A percentile compares a stretch with the other conserved stretches of the same genome.
Evolutionary conservation across 2,797 vertebrate species (phyloP).

Genomic region (Enteromius fasciolatus): DNA sequence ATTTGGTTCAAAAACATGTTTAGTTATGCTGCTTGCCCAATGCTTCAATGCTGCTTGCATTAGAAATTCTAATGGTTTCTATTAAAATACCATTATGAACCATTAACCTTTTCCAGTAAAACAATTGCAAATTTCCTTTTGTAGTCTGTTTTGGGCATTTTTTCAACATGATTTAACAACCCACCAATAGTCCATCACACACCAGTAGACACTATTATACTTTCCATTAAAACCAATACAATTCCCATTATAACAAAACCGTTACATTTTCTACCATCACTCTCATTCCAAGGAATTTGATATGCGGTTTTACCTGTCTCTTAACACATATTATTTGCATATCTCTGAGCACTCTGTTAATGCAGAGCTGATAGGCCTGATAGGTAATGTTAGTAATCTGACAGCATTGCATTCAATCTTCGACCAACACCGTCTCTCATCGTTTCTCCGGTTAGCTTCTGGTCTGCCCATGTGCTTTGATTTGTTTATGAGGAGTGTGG

Average conservation of each 20-base stretch:
- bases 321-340: not conserved
- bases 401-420: not conserved
- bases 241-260: no score
- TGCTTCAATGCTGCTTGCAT: no score
- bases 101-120: no score
- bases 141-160: no score
- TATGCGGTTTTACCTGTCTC: not conserved
- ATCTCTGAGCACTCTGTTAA: not conserved
- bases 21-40: not conserved
- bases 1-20: not conserved
- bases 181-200: no score
- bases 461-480: not conserved
- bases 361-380: not conserved
- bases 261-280: no score
- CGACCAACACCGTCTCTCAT: not conserved
- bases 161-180: no score
- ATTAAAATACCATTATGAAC: no score
- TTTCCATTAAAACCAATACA: no score
- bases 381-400: not conserved
- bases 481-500: not conserved
- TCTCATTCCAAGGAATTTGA: not conserved
- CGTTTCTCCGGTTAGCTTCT: not conserved
- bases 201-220: no score
- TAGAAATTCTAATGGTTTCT: no score
- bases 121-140: no score